Base-by-base conservation (phyloP, 2,888 invertebrate species). In the Orthosia gracilis region DNA sequence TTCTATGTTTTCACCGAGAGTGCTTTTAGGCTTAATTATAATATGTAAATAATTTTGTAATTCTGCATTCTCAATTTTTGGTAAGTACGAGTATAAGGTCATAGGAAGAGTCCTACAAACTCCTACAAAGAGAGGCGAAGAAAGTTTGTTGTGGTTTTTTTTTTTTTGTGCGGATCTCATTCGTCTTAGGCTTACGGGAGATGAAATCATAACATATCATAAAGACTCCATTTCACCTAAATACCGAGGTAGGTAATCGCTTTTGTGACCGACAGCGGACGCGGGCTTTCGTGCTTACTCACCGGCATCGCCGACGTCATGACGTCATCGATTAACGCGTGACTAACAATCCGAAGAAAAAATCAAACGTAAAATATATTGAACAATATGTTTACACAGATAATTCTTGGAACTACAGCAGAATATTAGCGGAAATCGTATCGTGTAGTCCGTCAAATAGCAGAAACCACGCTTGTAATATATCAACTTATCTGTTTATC, bases 241-340 rank as follows among this genome's bases (percentile, higher is more conserved):
- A 94, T 92, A 90, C 91, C 90, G 76, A 83, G 86, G 89, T 91
- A 83, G 86, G 89, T 91, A 78, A 92, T 92, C 91, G 89, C 88
- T 89, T 89, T 85, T 88, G 89, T 90, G 91, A 88, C 88, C 89
- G 84, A 85, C 85, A 86, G 74, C 69, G 68, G 80, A 71, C 88
- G 91, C 92, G 88, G 89, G 88, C 87, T 91, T 90, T 87, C 74
- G 86, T 85, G 91, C 90, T 96, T 95, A 95, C 94, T 95, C 96
- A 96, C 89, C 87, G 82, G 89, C 52, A 5, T 11, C 26, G 72
- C 55, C 96, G 95, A 95, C 95, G 96, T 96, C 96, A 96, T 83
- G 95, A 95, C 95, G 95, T 96, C 96, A 96, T 83, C 91, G 89
- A 93, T 94, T 92, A 92, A 91, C 89, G 91, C 87, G 91, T 95